These are phyloP conservation scores for Sesamia nonagrioides DNA, from an alignment of 1,140 invertebrate genomes.

Conservation along the genomic window DNA sequence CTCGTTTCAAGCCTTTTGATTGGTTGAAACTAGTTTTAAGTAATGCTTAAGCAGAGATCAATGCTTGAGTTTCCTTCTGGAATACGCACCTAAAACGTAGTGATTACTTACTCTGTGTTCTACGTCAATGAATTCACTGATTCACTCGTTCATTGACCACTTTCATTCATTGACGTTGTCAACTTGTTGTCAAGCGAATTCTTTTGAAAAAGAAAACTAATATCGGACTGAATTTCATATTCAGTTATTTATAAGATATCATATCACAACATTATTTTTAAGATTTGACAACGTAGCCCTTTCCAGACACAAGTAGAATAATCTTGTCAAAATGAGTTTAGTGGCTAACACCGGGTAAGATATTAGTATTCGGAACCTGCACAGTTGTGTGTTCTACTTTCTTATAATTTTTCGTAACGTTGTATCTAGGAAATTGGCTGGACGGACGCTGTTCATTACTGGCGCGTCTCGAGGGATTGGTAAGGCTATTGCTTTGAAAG, in stretches of 20 bases:
- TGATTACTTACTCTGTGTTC: too few relatives aligned
- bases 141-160: too few relatives aligned
- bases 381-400: constrained; percentile 58
- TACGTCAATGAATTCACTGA: too few relatives aligned
- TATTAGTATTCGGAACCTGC: constrained; percentile 24
- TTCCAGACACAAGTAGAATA: not conserved
- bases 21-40: too few relatives aligned
- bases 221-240: constrained; percentile 14
- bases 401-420: constrained; percentile 52
- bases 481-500: constrained; percentile 98
- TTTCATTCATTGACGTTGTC: constrained; percentile 18
- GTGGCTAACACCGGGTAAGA: constrained; percentile 84
- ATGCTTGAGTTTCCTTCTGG: too few relatives aligned
- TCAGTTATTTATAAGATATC: too few relatives aligned
- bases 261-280: too few relatives aligned
- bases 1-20: too few relatives aligned
- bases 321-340: constrained; percentile 76
- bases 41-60: too few relatives aligned
- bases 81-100: too few relatives aligned
- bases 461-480: constrained; percentile 99
- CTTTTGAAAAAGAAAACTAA: constrained; percentile 16
- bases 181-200: constrained; percentile 20
- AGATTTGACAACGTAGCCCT: constrained; percentile 49
- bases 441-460: constrained; percentile 97
- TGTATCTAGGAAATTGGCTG: constrained; percentile 93